Evolutionary conservation across 2,888 invertebrate genomes (phyloP).

Genomic region (Quadroppia sp.): DNA sequence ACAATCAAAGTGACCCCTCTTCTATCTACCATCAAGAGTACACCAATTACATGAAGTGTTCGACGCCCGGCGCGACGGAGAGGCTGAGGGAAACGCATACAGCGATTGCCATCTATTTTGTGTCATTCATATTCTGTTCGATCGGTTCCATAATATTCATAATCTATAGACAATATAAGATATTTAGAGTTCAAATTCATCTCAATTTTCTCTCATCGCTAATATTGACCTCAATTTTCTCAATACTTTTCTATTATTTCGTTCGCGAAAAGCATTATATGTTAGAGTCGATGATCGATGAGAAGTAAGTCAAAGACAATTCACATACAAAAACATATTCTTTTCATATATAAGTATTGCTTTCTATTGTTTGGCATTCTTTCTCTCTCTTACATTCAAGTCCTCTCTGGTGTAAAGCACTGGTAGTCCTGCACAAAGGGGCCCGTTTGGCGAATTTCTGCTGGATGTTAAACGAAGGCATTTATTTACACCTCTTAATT

Average conservation of each 20-base stretch:
- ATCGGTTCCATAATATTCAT: constrained; percentile 62
- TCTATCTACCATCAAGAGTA: constrained; percentile 49
- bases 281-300: constrained; percentile 39
- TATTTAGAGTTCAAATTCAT: constrained; percentile 60
- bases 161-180: constrained; percentile 55
- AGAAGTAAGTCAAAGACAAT: constrained; percentile 40
- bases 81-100: constrained; percentile 59
- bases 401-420: constrained; percentile 55
- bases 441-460: constrained; percentile 63
- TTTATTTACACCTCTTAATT: constrained; percentile 64
- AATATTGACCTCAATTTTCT: constrained; percentile 59
- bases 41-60: constrained; percentile 61
- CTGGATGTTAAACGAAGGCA: constrained; percentile 66
- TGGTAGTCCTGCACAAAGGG: constrained; percentile 59
- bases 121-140: constrained; percentile 58
- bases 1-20: neutral
- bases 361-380: too few species aligned
- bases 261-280: constrained; percentile 39
- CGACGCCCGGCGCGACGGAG: constrained; percentile 58
- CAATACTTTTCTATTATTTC: constrained; percentile 58
- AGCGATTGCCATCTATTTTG: constrained; percentile 56
- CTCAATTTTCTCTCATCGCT: constrained; percentile 62
- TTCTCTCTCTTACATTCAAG: constrained; percentile 9
- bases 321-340: too few species aligned
- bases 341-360: too few species aligned